Conservation (phyloP, 2,113 vertebrate genomes). For the Ceuthmochares aereus region DNA sequence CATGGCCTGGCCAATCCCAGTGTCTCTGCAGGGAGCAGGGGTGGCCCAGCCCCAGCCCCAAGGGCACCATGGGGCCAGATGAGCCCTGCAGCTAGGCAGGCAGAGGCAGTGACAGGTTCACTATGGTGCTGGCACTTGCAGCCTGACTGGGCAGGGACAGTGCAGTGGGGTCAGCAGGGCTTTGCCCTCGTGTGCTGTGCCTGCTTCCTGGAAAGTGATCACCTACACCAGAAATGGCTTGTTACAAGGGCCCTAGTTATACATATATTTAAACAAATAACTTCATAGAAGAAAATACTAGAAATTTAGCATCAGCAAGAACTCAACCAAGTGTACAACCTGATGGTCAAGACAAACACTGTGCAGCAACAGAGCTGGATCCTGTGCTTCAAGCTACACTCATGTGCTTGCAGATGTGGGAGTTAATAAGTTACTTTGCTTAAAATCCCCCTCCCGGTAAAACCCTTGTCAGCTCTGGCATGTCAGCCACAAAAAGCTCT, state of each 20-base stretch:
- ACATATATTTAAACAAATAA: not conserved
- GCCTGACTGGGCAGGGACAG: rapidly evolving
- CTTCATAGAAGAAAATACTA: not conserved
- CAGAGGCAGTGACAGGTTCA: not conserved
- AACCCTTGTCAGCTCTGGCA: not conserved
- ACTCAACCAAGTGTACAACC: not conserved
- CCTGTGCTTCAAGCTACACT: not conserved
- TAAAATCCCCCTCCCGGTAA: not conserved
- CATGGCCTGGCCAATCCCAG: too few relatives aligned
- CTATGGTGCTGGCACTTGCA: not conserved
- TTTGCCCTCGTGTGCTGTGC: rapidly evolving
- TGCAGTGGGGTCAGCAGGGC: rapidly evolving
- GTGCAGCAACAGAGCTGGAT: not conserved
- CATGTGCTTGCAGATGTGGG: rapidly evolving
- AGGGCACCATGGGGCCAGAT: rapidly evolving
- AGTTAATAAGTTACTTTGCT: not conserved
- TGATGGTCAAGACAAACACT: not conserved
- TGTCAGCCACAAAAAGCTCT: not conserved
- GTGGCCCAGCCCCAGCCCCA: rapidly evolving
- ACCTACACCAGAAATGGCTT: not conserved
- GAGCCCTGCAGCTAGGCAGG: not conserved
- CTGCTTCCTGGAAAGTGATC: not conserved
- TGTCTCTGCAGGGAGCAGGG: not conserved
- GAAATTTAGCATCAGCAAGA: not conserved
- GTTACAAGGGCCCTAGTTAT: rapidly evolving